These are phyloP conservation scores for Drosophila virilis DNA, from an alignment of 1,140 invertebrate species.

Conservation along the genomic window DNA sequence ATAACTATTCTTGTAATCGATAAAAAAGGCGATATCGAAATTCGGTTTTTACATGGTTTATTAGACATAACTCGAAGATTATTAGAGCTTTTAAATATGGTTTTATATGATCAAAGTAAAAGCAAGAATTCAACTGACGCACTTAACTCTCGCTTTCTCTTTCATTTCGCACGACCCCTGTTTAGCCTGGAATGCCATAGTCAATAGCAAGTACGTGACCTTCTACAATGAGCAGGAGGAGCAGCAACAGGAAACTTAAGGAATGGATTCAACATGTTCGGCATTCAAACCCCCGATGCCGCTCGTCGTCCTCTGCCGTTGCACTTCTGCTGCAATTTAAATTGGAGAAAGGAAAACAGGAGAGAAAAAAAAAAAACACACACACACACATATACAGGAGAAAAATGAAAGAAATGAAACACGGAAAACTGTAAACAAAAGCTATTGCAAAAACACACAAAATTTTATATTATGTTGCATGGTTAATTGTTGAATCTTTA, in stretches of 20 bases:
- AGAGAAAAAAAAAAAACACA: not conserved
- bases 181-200: constrained; percentile 84
- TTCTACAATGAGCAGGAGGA: constrained; percentile 65
- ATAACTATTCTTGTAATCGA: too few species aligned
- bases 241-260: constrained; percentile 13
- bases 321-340: not conserved
- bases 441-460: not conserved
- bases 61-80: too few species aligned
- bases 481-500: constrained; percentile 14
- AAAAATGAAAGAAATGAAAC: not conserved
- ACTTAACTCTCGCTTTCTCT: not conserved
- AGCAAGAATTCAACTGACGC: too few species aligned
- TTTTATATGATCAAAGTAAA: too few species aligned
- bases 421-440: not conserved
- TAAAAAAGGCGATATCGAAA: too few species aligned
- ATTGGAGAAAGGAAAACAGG: constrained; percentile 11
- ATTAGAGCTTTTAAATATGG: too few species aligned
- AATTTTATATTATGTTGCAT: constrained; percentile 21
- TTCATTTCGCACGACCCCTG: not conserved
- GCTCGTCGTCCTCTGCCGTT: too few species aligned
- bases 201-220: constrained; percentile 74
- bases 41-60: too few species aligned
- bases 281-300: too few species aligned
- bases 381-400: too few species aligned
- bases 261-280: not conserved